These are phyloP conservation scores for Dicerorhinus sumatrensis DNA, from an alignment of 2,113 vertebrate genomes.

Conservation along the genomic window DNA sequence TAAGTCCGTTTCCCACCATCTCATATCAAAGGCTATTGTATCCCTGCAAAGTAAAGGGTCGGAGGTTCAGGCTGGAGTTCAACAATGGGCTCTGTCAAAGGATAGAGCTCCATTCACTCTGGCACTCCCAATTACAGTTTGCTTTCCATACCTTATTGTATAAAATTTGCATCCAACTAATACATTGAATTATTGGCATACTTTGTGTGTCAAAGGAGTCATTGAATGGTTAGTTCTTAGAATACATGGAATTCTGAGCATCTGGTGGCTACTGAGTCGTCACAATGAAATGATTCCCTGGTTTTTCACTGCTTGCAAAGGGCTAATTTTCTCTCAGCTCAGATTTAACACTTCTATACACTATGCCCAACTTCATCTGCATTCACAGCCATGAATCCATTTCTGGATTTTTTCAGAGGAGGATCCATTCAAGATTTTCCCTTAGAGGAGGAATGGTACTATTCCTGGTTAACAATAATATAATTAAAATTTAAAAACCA, in stretches of 20 bases:
- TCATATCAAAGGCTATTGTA: conserved; percentile 97
- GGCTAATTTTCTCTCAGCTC: conserved; percentile 81
- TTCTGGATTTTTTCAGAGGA: conserved; percentile 72
- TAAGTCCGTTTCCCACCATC: conserved; percentile 94
- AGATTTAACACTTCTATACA: conserved; percentile 80
- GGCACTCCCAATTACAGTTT: conserved; percentile 89
- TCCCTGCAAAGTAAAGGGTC: conserved; percentile 93
- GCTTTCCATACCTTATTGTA: conserved; percentile 90
- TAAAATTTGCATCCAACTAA: conserved; percentile 90
- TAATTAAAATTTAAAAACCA: conserved; percentile 30
- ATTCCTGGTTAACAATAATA: neutral
- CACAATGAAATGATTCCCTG: conserved; percentile 82
- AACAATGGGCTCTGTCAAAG: conserved; percentile 91
- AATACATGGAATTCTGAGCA: conserved; percentile 89
- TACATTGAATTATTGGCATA: conserved; percentile 90
- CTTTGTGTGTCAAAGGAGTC: conserved; percentile 88
- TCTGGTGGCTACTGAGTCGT: conserved; percentile 82
- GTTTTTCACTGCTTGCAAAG: conserved; percentile 76
- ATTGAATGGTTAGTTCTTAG: conserved; percentile 86
- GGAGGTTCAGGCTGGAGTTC: conserved; percentile 92
- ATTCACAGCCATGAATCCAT: conserved; percentile 38
- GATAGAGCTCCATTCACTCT: conserved; percentile 87
- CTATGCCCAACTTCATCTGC: neutral
- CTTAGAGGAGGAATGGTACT: neutral
- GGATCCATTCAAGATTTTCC: too few relatives aligned